phyloP scores from a whole-genome alignment of 2,113 vertebrate species.

The Vulpes lagopus region DNA sequence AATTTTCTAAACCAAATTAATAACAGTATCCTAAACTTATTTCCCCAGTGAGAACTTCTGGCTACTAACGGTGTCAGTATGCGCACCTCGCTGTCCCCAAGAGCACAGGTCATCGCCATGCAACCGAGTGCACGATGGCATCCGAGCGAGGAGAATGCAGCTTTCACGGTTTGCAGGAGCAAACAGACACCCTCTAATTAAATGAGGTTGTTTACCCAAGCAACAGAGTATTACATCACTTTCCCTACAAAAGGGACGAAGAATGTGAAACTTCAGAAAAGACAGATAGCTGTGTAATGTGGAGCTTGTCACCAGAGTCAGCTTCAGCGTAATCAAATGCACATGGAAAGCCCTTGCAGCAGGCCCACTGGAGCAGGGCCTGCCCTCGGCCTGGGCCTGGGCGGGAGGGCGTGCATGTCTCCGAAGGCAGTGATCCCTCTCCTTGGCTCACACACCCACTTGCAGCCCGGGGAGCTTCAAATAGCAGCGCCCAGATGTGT shows the following conservation, averaged over 20 bases:
- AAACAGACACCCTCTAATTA: slow-evolving; percentile 69
- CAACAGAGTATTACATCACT: slow-evolving; percentile 84
- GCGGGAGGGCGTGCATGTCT: slow-evolving; percentile 83
- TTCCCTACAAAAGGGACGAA: slow-evolving; percentile 83
- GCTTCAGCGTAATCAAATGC: slow-evolving; percentile 86
- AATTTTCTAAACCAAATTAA: slow-evolving; percentile 86
- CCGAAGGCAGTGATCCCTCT: slow-evolving; percentile 82
- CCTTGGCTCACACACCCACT: slow-evolving; percentile 79
- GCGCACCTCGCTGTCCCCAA: slow-evolving; percentile 69
- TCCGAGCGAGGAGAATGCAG: not conserved
- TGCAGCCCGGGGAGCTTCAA: slow-evolving; percentile 50
- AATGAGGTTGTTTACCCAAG: slow-evolving; percentile 84
- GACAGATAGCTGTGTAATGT: slow-evolving; percentile 86
- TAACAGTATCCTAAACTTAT: slow-evolving; percentile 87
- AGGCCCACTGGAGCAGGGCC: slow-evolving; percentile 82
- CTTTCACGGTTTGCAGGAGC: not conserved
- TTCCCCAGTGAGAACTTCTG: slow-evolving; percentile 88
- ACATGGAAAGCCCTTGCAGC: slow-evolving; percentile 86
- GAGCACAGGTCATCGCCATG: slow-evolving; percentile 80
- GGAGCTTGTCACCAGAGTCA: slow-evolving; percentile 87
- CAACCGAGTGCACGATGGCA: slow-evolving; percentile 51
- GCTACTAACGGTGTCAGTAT: slow-evolving; percentile 84
- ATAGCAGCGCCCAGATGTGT: slow-evolving; percentile 54
- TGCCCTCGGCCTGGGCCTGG: slow-evolving; percentile 75
- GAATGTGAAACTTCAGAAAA: slow-evolving; percentile 85